Conservation (phyloP, 1,140 invertebrate genomes). For the Leptinotarsa lineolata region DNA sequence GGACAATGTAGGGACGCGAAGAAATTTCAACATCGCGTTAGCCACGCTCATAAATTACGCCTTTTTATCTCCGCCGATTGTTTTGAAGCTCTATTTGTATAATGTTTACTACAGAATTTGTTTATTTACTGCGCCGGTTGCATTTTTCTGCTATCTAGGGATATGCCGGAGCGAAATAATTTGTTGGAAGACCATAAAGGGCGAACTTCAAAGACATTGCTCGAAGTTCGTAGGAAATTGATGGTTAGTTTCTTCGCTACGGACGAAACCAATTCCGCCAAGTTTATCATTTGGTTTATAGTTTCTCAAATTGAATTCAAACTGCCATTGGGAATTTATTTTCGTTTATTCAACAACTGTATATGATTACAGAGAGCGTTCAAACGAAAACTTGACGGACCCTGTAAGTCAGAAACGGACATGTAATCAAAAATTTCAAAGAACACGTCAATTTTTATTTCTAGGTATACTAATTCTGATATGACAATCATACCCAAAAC, state of each 20-base stretch:
- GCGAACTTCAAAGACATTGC: not conserved
- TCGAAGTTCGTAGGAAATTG: not conserved
- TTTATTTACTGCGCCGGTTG: constrained; percentile 11
- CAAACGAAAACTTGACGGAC: too few relatives aligned
- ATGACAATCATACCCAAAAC: too few relatives aligned
- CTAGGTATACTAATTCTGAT: too few relatives aligned
- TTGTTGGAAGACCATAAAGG: constrained; percentile 1
- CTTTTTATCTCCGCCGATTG: constrained; percentile 33
- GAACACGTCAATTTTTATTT: too few relatives aligned
- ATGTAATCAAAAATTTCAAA: too few relatives aligned
- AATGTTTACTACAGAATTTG: constrained; percentile 16
- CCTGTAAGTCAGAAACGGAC: too few relatives aligned
- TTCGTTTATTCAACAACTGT: too few relatives aligned
- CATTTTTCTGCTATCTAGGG: constrained; percentile 9
- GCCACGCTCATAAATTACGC: constrained; percentile 36
- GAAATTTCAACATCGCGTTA: constrained; percentile 38
- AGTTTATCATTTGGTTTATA: not conserved
- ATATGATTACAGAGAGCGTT: too few relatives aligned
- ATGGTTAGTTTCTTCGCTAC: not conserved
- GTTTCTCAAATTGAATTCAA: not conserved
- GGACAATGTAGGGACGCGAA: constrained; percentile 35
- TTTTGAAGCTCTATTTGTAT: constrained; percentile 36
- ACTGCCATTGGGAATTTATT: not conserved
- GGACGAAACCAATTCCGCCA: not conserved
- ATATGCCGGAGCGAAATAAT: constrained; percentile 5